These are phyloP conservation scores for Psittacus erithacus DNA, from an alignment of 2,113 vertebrate species.

Conservation along the genomic window DNA sequence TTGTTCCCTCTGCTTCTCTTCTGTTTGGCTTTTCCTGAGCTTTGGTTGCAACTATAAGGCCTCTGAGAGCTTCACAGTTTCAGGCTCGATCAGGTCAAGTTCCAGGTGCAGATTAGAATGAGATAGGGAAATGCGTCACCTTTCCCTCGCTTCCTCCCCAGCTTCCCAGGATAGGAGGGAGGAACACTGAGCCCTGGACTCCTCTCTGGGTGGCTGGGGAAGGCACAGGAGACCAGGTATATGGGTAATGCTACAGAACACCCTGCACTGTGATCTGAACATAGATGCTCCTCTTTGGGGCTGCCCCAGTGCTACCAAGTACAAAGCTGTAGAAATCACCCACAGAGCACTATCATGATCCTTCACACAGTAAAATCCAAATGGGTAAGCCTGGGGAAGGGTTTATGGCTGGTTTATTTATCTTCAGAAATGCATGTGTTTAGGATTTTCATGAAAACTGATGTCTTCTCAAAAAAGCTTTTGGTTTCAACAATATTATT, in stretches of 20 bases:
- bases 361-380: neutral
- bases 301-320: neutral
- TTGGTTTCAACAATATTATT: neutral
- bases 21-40: neutral
- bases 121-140: neutral
- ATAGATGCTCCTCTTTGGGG: fast-evolving
- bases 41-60: neutral
- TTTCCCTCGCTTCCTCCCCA: neutral
- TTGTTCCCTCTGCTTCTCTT: neutral
- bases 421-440: neutral
- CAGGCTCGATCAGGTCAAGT: neutral
- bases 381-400: neutral
- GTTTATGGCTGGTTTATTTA: neutral
- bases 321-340: neutral
- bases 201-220: neutral
- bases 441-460: neutral
- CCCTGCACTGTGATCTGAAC: neutral
- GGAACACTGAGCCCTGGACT: neutral
- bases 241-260: neutral
- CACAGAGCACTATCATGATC: neutral
- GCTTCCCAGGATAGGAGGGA: neutral
- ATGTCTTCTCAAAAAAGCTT: neutral
- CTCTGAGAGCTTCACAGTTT: neutral
- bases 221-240: fast-evolving
- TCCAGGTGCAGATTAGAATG: neutral